A percentile compares a stretch with the other conserved stretches of the same genome.
Evolutionary conservation across 2,113 vertebrate genomes (phyloP).

Genomic region (Aspiorhynchus laticeps): DNA sequence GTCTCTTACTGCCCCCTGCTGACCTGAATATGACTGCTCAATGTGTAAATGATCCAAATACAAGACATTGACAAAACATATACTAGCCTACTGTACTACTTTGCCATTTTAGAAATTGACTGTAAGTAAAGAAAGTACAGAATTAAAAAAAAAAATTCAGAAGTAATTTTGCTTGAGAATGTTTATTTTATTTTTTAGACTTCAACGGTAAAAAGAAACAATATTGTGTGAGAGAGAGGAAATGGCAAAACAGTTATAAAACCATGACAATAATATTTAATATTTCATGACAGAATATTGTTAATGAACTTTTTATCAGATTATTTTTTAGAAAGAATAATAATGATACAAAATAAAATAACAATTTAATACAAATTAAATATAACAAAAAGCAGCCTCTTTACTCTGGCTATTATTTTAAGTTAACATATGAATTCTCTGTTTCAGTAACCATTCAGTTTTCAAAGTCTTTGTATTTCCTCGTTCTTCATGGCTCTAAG

Average conservation of each 20-base stretch:
- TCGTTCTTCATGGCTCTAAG: not conserved
- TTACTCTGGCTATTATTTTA: not conserved
- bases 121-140: not conserved
- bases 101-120: not conserved
- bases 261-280: not conserved
- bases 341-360: not conserved
- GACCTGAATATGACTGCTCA: not conserved
- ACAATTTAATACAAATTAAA: not conserved
- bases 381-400: not conserved
- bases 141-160: no score
- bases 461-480: not conserved
- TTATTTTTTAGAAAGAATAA: not conserved
- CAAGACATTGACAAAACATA: no score
- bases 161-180: not conserved
- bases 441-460: not conserved
- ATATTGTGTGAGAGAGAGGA: not conserved
- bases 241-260: not conserved
- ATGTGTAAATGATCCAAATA: not conserved
- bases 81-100: not conserved
- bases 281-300: not conserved
- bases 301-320: not conserved
- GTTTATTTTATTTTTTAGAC: not conserved
- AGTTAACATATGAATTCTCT: not conserved
- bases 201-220: not conserved
- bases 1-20: conserved; percentile 29